Conservation (phyloP, 2,888 invertebrate species). For the Pasiphila rectangulata region DNA sequence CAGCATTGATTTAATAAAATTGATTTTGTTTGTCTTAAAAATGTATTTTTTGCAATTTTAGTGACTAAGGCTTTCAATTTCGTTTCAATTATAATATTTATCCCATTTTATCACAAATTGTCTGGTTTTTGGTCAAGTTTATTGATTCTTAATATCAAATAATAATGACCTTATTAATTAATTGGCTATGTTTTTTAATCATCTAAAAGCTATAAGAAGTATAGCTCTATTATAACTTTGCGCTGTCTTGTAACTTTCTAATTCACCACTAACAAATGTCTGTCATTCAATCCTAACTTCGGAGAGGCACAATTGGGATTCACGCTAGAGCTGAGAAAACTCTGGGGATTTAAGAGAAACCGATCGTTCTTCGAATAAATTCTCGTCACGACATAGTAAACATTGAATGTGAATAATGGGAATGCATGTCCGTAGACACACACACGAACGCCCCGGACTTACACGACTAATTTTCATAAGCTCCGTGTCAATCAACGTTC, state of each 20-base stretch:
- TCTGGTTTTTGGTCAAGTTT: no score
- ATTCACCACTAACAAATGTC: constrained; percentile 16
- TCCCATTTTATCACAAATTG: no score
- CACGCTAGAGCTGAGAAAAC: constrained; percentile 25
- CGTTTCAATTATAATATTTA: no score
- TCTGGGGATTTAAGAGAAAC: constrained; percentile 23
- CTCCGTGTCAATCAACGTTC: no score
- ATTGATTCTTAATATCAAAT: no score
- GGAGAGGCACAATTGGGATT: constrained; percentile 19
- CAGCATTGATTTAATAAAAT: constrained; percentile 68
- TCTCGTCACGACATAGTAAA: constrained; percentile 36
- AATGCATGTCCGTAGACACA: constrained; percentile 30
- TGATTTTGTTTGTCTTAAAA: constrained; percentile 39
- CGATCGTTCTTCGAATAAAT: constrained; percentile 27
- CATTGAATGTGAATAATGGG: constrained; percentile 14
- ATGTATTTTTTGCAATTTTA: background rate
- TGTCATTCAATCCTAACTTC: constrained; percentile 22
- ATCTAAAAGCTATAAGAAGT: background rate
- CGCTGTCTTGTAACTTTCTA: constrained; percentile 16
- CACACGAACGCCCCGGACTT: constrained; percentile 27
- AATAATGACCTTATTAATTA: no score
- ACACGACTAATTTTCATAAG: constrained; percentile 55
- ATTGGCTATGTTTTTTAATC: background rate
- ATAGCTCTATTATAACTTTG: constrained; percentile 19
- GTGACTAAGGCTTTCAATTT: no score